A percentile compares a stretch with the other conserved stretches of the same genome.
Conservation (phyloP, 2,888 invertebrate species). For the Ferrisia virgata region DNA sequence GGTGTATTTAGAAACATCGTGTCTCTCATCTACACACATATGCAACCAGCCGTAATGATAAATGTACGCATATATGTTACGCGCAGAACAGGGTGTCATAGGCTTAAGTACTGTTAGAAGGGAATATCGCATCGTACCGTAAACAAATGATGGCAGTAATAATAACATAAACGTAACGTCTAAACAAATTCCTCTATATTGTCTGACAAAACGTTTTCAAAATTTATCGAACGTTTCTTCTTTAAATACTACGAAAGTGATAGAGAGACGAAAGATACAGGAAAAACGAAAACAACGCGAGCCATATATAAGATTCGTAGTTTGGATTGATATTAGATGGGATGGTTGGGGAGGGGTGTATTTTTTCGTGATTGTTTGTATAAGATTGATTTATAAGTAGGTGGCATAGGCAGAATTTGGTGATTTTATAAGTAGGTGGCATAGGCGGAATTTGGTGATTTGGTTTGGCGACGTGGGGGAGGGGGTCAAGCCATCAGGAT, state of each 20-base stretch:
- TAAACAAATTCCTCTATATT: not conserved
- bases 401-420: no score
- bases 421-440: no score
- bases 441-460: no score
- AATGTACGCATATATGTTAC: conserved; percentile 8
- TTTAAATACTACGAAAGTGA: not conserved
- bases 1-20: conserved; percentile 12
- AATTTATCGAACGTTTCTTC: not conserved
- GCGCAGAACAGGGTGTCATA: conserved; percentile 11
- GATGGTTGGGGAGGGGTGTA: no score
- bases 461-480: no score
- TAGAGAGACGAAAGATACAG: no score
- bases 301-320: no score
- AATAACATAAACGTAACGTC: not conserved
- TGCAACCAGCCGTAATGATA: conserved; percentile 23
- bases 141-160: conserved; percentile 19
- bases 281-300: no score
- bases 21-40: not conserved
- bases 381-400: no score
- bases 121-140: not conserved
- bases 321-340: no score
- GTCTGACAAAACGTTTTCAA: not conserved
- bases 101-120: conserved; percentile 12
- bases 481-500: no score
- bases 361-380: no score